Base-by-base conservation (phyloP, 2,888 invertebrate genomes). In the Plemyria rubiginata region DNA sequence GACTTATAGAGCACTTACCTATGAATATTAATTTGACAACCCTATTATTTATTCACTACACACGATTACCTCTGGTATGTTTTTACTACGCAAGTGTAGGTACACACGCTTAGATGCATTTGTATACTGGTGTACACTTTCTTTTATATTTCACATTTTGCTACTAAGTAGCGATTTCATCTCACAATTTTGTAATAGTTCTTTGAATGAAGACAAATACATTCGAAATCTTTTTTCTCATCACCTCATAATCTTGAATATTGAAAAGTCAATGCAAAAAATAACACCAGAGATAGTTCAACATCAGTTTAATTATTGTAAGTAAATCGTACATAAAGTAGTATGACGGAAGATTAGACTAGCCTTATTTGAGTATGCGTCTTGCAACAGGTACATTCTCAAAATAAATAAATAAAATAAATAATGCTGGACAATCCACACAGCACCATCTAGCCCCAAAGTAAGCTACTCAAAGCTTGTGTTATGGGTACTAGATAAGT, bases 61-160 rank as follows among this genome's bases (percentile, higher is more conserved):
- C 77, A 73, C 73, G 78, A 79, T 78, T 82, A 77, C 75, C 75
- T 79, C 76, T 76, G 74, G 76, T 76, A 78, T 81, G 83, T 80
- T 79, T 81, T 84, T 82, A 82, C 82, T 83, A 75, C 75, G 70
- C 73, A 74, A 75, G 70, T 68, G 68, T n/a, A n/a, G n/a, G n/a
- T 73, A 72, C 72, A 69, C 49, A 60, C 54, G 57, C 64, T 60
- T 53, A 54, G 66, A 73, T 72, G 70, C 71, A 70, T 75, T 68
- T 62, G 60, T 60, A 51, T 57, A 67, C 66, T 68, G 58, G 61
- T 64, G 53, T 55, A 65, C 54, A 71, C 70, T 72, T 68, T 70
- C 72, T 70, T 68, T 67, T 61, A 65, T 59, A 64, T 66, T 56
- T 65, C 52, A 70, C 62, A 68, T 66, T 71, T 71, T 68, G 64